Evolutionary conservation across 1,140 invertebrate species (phyloP).

Genomic region (Sitobion miscanthi): DNA sequence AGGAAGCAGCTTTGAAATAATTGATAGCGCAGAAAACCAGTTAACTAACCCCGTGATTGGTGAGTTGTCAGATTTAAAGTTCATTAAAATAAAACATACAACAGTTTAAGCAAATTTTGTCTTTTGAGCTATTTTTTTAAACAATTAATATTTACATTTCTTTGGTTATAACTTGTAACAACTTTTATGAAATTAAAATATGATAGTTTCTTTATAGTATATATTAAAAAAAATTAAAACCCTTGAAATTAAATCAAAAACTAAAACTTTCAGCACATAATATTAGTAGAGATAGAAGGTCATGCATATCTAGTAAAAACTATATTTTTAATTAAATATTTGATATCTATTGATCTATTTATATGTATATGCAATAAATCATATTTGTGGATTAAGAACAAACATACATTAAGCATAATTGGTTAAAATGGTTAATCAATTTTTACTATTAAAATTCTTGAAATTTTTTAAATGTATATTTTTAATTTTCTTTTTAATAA

Average conservation of each 20-base stretch:
- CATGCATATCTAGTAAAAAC: background rate
- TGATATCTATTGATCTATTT: background rate
- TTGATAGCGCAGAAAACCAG: slow-evolving; percentile 66
- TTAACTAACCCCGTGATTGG: slow-evolving; percentile 28
- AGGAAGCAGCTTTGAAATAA: slow-evolving; percentile 69
- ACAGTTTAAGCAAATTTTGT: background rate
- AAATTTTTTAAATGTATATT: too few relatives aligned
- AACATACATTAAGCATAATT: background rate
- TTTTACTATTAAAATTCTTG: too few relatives aligned
- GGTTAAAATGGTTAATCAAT: background rate
- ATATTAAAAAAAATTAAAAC: too few relatives aligned
- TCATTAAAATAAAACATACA: background rate
- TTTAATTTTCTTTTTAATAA: background rate
- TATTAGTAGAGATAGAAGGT: background rate
- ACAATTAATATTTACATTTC: background rate
- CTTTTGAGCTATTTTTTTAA: background rate
- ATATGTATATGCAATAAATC: too few relatives aligned
- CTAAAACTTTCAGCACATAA: background rate
- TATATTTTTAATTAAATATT: background rate
- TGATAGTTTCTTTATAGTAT: background rate
- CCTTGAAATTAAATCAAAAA: background rate
- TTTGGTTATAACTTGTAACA: background rate
- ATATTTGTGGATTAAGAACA: background rate
- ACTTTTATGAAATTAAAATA: background rate
- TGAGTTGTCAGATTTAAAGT: slow-evolving; percentile 22